Percentiles rank a stretch among this genome's conserved stretches.
Conservation (phyloP, 2,888 invertebrate species). For the Drosophila pullipes region DNA sequence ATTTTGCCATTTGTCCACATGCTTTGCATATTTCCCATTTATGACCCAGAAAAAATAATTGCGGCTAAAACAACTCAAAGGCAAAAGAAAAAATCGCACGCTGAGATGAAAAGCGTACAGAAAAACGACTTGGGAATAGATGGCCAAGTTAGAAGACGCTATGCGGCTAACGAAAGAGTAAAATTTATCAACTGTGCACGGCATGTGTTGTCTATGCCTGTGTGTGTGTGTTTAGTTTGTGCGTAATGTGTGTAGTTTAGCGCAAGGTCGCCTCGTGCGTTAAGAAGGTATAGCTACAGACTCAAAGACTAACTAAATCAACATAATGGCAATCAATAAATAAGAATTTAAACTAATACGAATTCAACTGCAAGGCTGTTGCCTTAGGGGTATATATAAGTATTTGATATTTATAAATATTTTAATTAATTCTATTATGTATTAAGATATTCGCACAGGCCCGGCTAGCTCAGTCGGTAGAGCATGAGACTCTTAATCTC, state of each 20-base stretch:
- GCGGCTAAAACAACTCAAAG: conserved; percentile 36
- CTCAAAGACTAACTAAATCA: conserved; percentile 1
- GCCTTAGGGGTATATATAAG: neutral
- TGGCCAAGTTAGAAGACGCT: conserved; percentile 46
- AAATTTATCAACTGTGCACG: conserved; percentile 20
- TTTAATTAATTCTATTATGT: neutral
- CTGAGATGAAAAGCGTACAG: conserved; percentile 61
- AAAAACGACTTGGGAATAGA: conserved; percentile 63
- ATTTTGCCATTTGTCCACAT: conserved; percentile 75
- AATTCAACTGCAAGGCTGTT: neutral
- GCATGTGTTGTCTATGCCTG: neutral
- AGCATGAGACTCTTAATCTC: conserved; percentile 86
- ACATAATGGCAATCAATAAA: conserved; percentile 5
- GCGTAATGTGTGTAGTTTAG: conserved; percentile 2
- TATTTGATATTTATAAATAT: neutral
- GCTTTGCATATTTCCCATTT: conserved; percentile 67
- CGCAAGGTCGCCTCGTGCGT: conserved; percentile 42
- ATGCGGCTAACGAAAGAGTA: conserved; percentile 35
- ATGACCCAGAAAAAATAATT: conserved; percentile 71
- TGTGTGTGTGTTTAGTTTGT: conserved; percentile 1
- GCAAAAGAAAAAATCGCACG: conserved; percentile 20
- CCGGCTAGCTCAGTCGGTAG: conserved; percentile 86
- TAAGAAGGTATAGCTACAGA: neutral
- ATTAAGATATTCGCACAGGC: rapidly evolving
- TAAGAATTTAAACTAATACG: neutral